Percentiles rank a stretch among this genome's conserved stretches.
phyloP scores from a whole-genome alignment of 2,888 invertebrate species.

The Lasius platythorax region DNA sequence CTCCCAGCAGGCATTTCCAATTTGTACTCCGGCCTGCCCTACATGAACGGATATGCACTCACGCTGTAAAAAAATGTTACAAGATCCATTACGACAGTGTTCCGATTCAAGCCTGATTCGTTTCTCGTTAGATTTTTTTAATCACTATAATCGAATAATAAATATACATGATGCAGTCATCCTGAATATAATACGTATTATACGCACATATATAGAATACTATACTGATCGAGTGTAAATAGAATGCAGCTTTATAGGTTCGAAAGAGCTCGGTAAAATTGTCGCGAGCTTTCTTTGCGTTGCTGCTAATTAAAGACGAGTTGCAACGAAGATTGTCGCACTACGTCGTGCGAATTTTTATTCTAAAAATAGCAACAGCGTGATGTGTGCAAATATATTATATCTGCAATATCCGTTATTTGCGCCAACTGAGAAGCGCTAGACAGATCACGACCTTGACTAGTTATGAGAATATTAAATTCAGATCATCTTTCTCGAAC shows the following conservation, averaged over 20 bases:
- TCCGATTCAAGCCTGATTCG: not conserved
- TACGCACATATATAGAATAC: not conserved
- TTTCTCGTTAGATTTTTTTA: too few relatives aligned
- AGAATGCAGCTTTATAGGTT: not conserved
- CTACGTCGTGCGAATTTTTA: slow-evolving; percentile 12
- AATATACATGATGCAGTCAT: not conserved
- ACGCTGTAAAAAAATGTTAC: slow-evolving; percentile 87
- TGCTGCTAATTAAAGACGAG: not conserved
- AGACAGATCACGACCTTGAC: not conserved
- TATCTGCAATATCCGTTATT: not conserved
- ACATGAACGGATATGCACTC: slow-evolving; percentile 93
- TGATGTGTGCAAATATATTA: not conserved
- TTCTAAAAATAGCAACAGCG: slow-evolving; percentile 47
- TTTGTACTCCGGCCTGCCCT: slow-evolving; percentile 95
- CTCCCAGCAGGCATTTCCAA: slow-evolving; percentile 96
- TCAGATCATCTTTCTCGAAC: not conserved
- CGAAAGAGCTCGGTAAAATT: not conserved
- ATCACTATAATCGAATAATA: not conserved
- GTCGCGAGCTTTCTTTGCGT: not conserved
- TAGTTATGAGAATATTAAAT: not conserved
- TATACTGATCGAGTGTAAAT: not conserved
- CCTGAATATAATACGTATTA: not conserved
- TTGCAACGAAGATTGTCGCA: not conserved
- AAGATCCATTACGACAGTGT: not conserved
- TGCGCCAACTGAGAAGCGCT: slow-evolving; percentile 14